Evolutionary conservation across 1,140 invertebrate species (phyloP), one percentile per base, ranked within the genome.

Genomic region (Drosophila kanapiae): DNA sequence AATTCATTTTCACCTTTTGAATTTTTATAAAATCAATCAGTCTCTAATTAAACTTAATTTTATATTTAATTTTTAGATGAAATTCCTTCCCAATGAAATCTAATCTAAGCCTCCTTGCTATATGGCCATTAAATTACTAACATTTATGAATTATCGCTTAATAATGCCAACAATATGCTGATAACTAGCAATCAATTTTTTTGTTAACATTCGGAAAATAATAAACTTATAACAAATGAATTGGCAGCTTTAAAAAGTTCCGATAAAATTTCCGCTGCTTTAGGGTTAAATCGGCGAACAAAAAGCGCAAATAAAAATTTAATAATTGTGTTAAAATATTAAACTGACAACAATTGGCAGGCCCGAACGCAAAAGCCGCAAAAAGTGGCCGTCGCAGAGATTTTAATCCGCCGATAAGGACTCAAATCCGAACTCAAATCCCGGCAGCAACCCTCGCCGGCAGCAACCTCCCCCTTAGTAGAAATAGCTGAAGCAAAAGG

Each of bases 281-380:
- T 61, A 61, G 42, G 63, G 43, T 38, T 37, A 67, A 47, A 40
- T 74, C 63, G 10, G 9, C 10, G 8, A 49, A 58, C 45, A 54
- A 64, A 51, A 58, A 75, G 53, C 27, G 43, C 70, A 75, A 76
- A 77, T 71, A 62, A 70, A 58, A 61, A 78, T 71, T 63, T 78
- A 78, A 88, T 87, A 91, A 91, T 91, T 91, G 88, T 80, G 84
- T 82, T 78, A 78, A 78, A 68, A 68, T 72, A 77, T 82, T 82
- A 91, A 81, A 91, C 72, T 83, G 85, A 82, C 84, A 87, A 84
- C 84, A 87, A 87, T 80, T 90, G 83, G 69, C 75, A 38, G 45
- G 58, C 40, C 49, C 71, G 56, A 74, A 62, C 70, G 70, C 82
- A 80, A 75, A 67, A 71, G 76, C 82, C 82, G 74, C 69, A 70